Percentiles rank a stretch among this genome's conserved stretches.
These are phyloP conservation scores for Meandrusa payeni DNA, from an alignment of 2,888 invertebrate species.

Conservation along the genomic window DNA sequence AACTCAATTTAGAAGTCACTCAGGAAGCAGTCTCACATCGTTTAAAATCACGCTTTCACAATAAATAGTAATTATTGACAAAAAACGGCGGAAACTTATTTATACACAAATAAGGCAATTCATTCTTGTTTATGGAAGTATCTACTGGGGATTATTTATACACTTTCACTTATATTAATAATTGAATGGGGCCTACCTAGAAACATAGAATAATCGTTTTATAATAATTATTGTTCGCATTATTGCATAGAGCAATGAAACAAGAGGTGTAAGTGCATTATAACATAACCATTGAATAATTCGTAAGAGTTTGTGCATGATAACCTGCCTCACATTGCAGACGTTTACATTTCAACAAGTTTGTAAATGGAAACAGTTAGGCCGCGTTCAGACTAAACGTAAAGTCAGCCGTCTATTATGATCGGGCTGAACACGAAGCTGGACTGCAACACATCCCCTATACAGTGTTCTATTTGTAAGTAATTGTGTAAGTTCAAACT, in stretches of 20 bases:
- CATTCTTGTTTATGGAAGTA: slow-evolving; percentile 57
- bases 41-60: no score
- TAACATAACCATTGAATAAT: slow-evolving; percentile 53
- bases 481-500: no score
- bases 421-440: no score
- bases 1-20: no score
- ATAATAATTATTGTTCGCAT: slow-evolving; percentile 66
- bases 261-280: slow-evolving; percentile 40
- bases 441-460: no score
- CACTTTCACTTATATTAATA: slow-evolving; percentile 74
- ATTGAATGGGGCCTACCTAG: slow-evolving; percentile 78
- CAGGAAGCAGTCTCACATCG: no score
- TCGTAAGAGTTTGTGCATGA: slow-evolving; percentile 72
- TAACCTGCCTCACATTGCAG: slow-evolving; percentile 56
- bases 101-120: slow-evolving; percentile 68
- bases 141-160: slow-evolving; percentile 69
- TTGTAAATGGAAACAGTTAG: slow-evolving; percentile 58
- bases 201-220: slow-evolving; percentile 52
- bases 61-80: no score
- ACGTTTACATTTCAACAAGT: slow-evolving; percentile 66
- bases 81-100: slow-evolving; percentile 23
- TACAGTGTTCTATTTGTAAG: no score
- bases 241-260: slow-evolving; percentile 56
- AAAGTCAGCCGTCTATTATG: no score
- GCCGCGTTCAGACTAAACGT: no score